phyloP scores from a whole-genome alignment of 2,888 invertebrate species.

The Bedellia somnulentella region DNA sequence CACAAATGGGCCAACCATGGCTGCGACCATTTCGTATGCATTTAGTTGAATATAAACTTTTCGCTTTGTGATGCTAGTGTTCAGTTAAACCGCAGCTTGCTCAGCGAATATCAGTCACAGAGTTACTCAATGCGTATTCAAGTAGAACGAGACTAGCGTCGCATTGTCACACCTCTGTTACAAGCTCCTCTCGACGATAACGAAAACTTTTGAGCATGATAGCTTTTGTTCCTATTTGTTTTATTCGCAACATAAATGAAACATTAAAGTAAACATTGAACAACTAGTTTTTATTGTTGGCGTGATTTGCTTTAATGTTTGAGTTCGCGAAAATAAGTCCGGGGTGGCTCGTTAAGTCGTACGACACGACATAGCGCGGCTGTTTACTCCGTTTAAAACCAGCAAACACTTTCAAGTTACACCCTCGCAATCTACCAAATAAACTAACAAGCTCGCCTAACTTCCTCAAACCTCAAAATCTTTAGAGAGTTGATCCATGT shows the following conservation, averaged over 20 bases:
- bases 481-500: too few relatives aligned
- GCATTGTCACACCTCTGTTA: conserved; percentile 14
- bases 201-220: too few relatives aligned
- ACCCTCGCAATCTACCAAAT: conserved; percentile 47
- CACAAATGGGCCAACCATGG: conserved; percentile 27
- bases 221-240: conserved; percentile 13
- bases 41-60: conserved; percentile 45
- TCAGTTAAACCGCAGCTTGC: conserved; percentile 30
- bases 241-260: conserved; percentile 14
- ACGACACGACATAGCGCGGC: conserved; percentile 21
- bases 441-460: conserved; percentile 17
- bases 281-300: too few relatives aligned
- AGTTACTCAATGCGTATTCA: conserved; percentile 28
- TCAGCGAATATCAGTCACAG: conserved; percentile 38
- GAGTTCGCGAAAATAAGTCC: conserved; percentile 20
- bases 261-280: conserved; percentile 25
- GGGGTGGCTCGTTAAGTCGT: conserved; percentile 41
- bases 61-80: conserved; percentile 42
- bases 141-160: conserved; percentile 14
- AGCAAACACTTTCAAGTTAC: conserved; percentile 44
- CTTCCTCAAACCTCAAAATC: not conserved
- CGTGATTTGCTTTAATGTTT: conserved; percentile 5
- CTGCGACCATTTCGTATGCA: too few relatives aligned
- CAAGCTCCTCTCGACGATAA: conserved; percentile 24
- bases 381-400: conserved; percentile 39